Conservation (phyloP, 2,113 vertebrate species). For the Scomber scombrus region DNA sequence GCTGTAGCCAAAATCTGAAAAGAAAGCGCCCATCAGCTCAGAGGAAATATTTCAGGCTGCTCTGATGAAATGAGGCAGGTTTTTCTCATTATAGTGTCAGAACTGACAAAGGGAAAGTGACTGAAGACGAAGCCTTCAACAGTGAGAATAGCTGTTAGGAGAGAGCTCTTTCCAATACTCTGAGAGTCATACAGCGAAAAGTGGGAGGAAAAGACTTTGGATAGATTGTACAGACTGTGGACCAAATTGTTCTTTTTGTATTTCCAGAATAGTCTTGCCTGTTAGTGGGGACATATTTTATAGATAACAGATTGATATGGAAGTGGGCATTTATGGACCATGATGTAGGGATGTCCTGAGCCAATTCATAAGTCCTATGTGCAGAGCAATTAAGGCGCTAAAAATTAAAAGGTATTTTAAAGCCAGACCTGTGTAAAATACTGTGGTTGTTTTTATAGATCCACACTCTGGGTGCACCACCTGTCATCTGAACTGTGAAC, state of each 20-base stretch:
- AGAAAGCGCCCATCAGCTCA: constrained; percentile 30
- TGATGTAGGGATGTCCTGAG: constrained; percentile 8
- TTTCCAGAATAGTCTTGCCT: constrained; percentile 21
- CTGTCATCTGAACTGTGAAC: neutral
- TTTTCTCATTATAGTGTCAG: constrained; percentile 54
- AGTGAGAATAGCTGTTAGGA: constrained; percentile 14
- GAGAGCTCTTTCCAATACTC: constrained; percentile 5
- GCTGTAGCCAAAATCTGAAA: constrained; percentile 25
- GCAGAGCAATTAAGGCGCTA: constrained; percentile 9
- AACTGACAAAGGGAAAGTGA: constrained; percentile 53
- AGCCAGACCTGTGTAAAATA: constrained; percentile 10
- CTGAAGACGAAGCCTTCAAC: constrained; percentile 47
- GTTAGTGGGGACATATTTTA: constrained; percentile 31
- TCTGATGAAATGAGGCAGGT: constrained; percentile 49
- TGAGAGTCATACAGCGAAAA: constrained; percentile 17
- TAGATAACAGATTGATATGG: constrained; percentile 52
- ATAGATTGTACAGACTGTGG: constrained; percentile 35
- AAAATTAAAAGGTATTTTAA: constrained; percentile 1
- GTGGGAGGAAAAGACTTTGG: constrained; percentile 29
- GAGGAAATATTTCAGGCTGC: constrained; percentile 41
- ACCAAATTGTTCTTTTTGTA: constrained; percentile 53
- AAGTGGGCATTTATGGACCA: constrained; percentile 51
- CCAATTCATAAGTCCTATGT: constrained; percentile 14
- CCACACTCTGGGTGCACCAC: neutral
- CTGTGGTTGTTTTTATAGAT: neutral